A percentile compares a stretch with the other conserved stretches of the same genome.
These are phyloP conservation scores for Eremophila alpestris DNA, from an alignment of 2,797 vertebrate genomes.

Conservation along the genomic window DNA sequence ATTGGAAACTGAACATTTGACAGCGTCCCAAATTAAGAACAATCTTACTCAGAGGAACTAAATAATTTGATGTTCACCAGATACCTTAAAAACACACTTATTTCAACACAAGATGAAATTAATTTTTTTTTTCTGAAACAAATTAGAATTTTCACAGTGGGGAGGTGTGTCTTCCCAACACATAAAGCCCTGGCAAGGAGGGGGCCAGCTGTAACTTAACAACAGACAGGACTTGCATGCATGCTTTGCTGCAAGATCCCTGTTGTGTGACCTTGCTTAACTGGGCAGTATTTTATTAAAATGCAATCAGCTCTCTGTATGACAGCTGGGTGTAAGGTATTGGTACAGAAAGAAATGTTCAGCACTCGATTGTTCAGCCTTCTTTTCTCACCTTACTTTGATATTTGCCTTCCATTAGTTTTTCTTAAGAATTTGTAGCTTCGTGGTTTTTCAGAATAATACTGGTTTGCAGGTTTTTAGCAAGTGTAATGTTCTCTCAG, in stretches of 20 bases:
- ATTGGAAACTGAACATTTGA: background rate
- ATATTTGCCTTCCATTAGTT: background rate
- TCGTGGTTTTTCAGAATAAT: background rate
- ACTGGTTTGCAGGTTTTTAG: background rate
- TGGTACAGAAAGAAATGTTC: background rate
- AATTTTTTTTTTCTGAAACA: background rate
- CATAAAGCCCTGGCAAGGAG: background rate
- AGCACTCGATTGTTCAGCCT: background rate
- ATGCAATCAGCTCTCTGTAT: background rate
- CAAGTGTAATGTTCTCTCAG: background rate
- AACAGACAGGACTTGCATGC: background rate
- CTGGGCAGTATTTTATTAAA: background rate
- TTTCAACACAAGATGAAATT: background rate
- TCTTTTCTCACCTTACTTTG: background rate
- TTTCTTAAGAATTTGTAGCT: background rate
- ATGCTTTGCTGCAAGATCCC: background rate
- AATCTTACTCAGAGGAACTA: background rate
- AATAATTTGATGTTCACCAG: background rate
- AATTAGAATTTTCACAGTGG: background rate
- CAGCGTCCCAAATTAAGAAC: background rate
- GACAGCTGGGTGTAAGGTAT: background rate
- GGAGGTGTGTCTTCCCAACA: background rate
- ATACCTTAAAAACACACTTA: background rate
- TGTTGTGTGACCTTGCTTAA: background rate
- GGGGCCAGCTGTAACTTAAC: background rate